These are phyloP conservation scores for Xanthorhoe designata DNA, from an alignment of 2,888 invertebrate species.

Conservation along the genomic window DNA sequence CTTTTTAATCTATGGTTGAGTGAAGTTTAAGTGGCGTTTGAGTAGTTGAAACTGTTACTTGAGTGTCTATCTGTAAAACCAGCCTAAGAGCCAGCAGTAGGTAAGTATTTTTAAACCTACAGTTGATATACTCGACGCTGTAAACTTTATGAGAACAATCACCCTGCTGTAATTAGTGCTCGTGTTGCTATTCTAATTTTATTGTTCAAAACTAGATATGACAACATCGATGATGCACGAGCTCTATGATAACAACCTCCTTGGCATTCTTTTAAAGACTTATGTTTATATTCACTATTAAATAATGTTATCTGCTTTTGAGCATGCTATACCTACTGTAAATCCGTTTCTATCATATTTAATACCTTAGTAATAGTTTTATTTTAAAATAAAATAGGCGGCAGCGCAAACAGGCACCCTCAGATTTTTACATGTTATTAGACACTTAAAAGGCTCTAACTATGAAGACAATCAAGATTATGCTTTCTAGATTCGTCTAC, in stretches of 20 bases:
- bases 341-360: too few species aligned
- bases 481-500: not conserved
- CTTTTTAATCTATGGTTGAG: too few species aligned
- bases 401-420: too few species aligned
- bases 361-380: too few species aligned
- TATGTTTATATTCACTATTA: not conserved
- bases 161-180: conserved; percentile 50
- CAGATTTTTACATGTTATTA: too few species aligned
- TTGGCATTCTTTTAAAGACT: not conserved
- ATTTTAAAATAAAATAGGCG: too few species aligned
- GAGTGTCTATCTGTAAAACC: not conserved
- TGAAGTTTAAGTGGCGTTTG: too few species aligned
- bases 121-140: conserved; percentile 20
- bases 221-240: conserved; percentile 32
- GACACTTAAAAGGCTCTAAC: not conserved
- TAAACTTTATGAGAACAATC: conserved; percentile 61
- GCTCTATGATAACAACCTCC: not conserved
- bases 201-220: conserved; percentile 42
- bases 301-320: not conserved
- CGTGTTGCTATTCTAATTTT: conserved; percentile 44
- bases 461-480: not conserved
- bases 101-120: not conserved
- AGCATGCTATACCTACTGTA: too few species aligned
- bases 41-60: too few species aligned
- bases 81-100: not conserved